A percentile compares a stretch with the other conserved stretches of the same genome.
Conservation (phyloP, 2,113 vertebrate genomes). For the Poicephalus meyeri region DNA sequence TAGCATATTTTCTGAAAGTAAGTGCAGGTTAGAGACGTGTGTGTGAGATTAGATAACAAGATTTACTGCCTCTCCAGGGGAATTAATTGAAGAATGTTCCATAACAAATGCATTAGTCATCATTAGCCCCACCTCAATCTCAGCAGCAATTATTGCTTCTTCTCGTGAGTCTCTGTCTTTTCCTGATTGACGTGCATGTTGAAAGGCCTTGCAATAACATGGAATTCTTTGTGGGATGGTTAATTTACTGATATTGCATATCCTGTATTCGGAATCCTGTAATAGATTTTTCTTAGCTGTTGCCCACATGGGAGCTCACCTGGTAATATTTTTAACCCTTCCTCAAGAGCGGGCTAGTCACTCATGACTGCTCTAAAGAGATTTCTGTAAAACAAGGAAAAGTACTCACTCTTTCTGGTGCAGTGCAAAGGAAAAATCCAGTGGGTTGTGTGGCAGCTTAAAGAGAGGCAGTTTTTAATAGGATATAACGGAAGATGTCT, state of each 20-base stretch:
- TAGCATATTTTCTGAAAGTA: background rate
- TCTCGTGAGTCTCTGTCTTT: background rate
- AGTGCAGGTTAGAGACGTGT: background rate
- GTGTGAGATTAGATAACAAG: conserved; percentile 42
- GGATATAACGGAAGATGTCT: background rate
- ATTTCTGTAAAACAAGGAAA: background rate
- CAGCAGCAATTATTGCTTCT: background rate
- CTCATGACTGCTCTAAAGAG: background rate
- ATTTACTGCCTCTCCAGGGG: background rate
- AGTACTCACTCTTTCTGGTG: background rate
- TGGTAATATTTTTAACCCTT: conserved; percentile 4
- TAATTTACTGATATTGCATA: background rate
- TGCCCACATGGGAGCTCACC: background rate
- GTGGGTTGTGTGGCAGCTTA: background rate
- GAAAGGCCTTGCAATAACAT: background rate
- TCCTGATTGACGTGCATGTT: background rate
- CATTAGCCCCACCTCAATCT: background rate
- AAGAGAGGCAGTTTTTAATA: background rate
- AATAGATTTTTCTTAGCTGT: background rate
- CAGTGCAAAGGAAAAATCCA: background rate
- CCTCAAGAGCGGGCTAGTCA: background rate
- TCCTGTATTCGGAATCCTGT: background rate
- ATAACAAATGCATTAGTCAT: conserved; percentile 49
- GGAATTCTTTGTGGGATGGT: background rate
- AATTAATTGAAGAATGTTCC: conserved; percentile 33